Base-by-base conservation (phyloP, 2,888 invertebrate genomes). In the Gerosis bhagava region DNA sequence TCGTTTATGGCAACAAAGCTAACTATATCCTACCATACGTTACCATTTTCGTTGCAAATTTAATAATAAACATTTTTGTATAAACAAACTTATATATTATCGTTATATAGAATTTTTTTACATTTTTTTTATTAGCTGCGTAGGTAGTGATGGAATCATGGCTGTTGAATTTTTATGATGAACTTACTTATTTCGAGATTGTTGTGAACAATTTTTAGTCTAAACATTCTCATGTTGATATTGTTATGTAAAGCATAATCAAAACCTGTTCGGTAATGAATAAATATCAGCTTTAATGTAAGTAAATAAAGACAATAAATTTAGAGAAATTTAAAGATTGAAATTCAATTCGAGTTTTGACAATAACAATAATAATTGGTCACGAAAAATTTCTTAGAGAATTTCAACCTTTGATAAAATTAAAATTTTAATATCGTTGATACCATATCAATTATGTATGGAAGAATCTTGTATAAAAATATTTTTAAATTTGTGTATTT, bases 111-210 rank as follows among this genome's bases (percentile, higher is more conserved):
- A 40, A 56, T 56, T 56, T 37, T 57, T 51, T 48, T 53, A 41
- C 31, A 31, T n/a, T 39, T 46, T 42, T 43, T 42, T 34, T 53
- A 53, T 59, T 66, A 67, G 61, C 62, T 54, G 64, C 59, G 53
- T 62, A 73, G 62, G 74, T 79, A 82, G 80, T 84, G 77, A 83
- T 83, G 77, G 71, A 77, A 80, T 74, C 62, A 82, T 86, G 87
- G 86, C 87, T 88, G 87, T 88, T 83, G 70, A 83, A 76, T 80
- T 81, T 79, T 70, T 77, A 80, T 68, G 61, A 65, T 50, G 65
- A 61, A 75, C 35, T 35, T 44, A 42, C 69, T 71, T 78, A 76
- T 79, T 74, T 73, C 68, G 74, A 74, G 71, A 73, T 83, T 82
- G 78, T 86, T 83, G 73, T 77, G 73, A 73, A 68, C 63, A 66